These are phyloP conservation scores for Rotaria macrura DNA, from an alignment of 2,888 invertebrate genomes.

Conservation along the genomic window DNA sequence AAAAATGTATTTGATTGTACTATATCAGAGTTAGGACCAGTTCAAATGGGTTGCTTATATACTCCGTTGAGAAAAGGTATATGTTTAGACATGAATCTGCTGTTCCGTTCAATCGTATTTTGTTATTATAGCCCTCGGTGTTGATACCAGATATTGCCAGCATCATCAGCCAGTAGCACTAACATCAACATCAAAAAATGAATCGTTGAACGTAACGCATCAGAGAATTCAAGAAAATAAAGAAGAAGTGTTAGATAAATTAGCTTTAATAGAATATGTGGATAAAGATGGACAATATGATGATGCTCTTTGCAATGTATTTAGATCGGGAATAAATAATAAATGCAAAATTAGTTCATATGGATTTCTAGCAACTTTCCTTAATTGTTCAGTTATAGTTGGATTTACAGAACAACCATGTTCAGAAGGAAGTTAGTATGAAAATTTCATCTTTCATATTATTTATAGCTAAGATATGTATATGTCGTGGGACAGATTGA, in stretches of 20 bases:
- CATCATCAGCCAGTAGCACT: neutral
- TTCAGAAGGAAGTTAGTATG: neutral
- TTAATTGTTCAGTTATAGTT: neutral
- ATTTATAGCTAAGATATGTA: no score
- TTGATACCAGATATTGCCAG: neutral
- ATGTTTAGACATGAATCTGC: rapidly evolving
- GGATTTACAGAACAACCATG: neutral
- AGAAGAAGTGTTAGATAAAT: neutral
- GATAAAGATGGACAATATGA: neutral
- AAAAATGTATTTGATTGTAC: neutral
- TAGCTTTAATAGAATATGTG: neutral
- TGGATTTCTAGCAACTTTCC: neutral
- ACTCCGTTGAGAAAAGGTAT: neutral
- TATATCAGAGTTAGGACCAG: neutral
- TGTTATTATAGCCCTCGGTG: neutral
- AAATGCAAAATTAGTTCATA: neutral
- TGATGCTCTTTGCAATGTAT: neutral
- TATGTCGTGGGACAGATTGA: no score
- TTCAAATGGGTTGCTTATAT: no score
- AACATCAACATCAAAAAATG: neutral
- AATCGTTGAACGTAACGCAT: neutral
- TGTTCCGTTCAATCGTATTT: neutral
- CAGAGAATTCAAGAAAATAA: neutral
- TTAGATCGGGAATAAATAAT: neutral
- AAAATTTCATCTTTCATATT: neutral